These are phyloP conservation scores for Benitochromis conjunctus DNA, from an alignment of 2,113 vertebrate genomes.

Conservation along the genomic window DNA sequence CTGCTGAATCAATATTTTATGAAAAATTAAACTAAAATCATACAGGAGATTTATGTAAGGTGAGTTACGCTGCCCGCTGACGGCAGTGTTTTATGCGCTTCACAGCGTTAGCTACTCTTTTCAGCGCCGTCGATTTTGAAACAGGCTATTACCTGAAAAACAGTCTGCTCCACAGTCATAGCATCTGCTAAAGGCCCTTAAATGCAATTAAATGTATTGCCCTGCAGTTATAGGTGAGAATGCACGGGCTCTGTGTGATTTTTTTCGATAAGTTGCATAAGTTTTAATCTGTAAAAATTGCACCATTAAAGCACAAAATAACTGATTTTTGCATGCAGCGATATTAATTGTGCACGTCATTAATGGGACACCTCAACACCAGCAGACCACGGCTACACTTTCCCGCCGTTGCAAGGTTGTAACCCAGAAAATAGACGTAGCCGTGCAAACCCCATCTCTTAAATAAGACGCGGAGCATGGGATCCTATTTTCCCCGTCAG, in stretches of 20 bases:
- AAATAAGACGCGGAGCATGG: not conserved
- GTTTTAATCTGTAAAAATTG: not conserved
- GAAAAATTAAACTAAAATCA: not conserved
- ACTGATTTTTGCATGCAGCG: not conserved
- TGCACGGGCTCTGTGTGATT: fast-evolving
- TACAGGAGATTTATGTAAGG: not conserved
- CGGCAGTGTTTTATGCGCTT: not conserved
- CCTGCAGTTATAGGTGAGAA: fast-evolving
- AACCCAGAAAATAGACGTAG: slow-evolving; percentile 31
- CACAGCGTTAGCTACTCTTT: not conserved
- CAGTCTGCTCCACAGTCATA: not conserved
- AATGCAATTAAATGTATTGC: not conserved
- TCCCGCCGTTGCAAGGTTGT: slow-evolving; percentile 26
- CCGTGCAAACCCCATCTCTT: not conserved
- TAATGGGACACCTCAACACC: not conserved
- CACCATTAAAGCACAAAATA: fast-evolving
- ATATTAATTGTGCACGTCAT: not conserved
- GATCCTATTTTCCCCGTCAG: not conserved
- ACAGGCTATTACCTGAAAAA: slow-evolving; percentile 58
- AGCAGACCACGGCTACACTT: not conserved
- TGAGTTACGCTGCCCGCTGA: not conserved
- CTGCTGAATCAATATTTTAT: not conserved
- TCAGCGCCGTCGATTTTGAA: slow-evolving; percentile 5
- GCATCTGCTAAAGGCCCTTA: not conserved
- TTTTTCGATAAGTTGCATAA: not conserved